Evolutionary conservation across 2,113 vertebrate species (phyloP).

Genomic region (Corynorhinus townsendii): DNA sequence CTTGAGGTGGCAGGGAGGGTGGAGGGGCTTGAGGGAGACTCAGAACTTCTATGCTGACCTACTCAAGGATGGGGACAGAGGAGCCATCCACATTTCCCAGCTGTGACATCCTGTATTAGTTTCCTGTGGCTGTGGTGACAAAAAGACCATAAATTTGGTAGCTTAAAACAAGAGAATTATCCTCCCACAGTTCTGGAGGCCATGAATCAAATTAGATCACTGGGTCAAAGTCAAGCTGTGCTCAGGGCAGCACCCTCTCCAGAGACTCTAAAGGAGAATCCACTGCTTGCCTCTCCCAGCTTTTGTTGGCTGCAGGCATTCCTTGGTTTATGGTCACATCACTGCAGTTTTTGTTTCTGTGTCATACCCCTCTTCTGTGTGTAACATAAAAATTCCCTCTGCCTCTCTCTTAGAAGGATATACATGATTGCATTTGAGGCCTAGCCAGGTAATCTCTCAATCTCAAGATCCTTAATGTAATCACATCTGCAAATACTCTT

Average conservation of each 20-base stretch:
- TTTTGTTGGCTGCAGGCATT: not conserved
- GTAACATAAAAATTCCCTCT: not conserved
- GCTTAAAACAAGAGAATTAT: not conserved
- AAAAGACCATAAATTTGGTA: not conserved
- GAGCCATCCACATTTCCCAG: not conserved
- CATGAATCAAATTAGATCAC: not conserved
- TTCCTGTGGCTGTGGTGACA: not conserved
- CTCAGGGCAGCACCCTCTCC: not conserved
- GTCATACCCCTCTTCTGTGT: not conserved
- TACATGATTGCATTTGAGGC: not conserved
- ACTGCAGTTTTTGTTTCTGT: not conserved
- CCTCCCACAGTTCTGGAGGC: not conserved
- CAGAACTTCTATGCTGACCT: not conserved
- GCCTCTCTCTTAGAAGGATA: not conserved
- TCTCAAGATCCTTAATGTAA: not conserved
- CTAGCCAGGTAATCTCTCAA: not conserved
- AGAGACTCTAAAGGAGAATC: not conserved
- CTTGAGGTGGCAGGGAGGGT: not conserved
- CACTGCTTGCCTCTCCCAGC: not conserved
- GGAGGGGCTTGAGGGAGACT: constrained; percentile 4
- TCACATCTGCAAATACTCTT: not conserved
- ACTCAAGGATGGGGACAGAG: not conserved
- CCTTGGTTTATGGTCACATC: not conserved
- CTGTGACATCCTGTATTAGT: not conserved
- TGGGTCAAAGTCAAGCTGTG: not conserved